Evolutionary conservation across 2,888 invertebrate species (phyloP).

Genomic region (Sipunculus nudus): DNA sequence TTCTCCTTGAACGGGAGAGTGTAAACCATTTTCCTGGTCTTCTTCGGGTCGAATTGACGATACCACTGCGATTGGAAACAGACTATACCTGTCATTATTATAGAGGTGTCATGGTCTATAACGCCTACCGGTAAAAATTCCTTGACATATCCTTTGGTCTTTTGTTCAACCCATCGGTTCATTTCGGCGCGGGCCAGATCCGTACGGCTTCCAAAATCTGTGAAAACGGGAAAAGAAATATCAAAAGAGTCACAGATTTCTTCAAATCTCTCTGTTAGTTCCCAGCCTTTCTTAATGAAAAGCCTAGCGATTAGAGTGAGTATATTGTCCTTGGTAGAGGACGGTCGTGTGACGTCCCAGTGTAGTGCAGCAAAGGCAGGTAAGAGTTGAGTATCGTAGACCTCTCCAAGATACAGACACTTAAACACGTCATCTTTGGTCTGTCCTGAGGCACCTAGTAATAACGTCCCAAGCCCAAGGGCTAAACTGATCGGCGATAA

Average conservation of each 20-base stretch:
- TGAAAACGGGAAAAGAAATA: too few relatives aligned
- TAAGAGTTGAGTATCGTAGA: constrained; percentile 35
- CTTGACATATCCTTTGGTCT: constrained; percentile 36
- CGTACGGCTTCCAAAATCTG: constrained; percentile 10
- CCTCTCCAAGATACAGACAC: constrained; percentile 34
- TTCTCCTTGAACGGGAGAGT: constrained; percentile 35
- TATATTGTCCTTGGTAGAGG: constrained; percentile 36
- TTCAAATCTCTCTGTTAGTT: constrained; percentile 31
- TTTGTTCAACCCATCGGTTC: constrained; percentile 42
- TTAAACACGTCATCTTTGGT: constrained; percentile 39
- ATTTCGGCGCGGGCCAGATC: constrained; percentile 42
- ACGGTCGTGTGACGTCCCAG: constrained; percentile 38
- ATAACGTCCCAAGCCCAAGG: constrained; percentile 39
- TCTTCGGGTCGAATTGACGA: constrained; percentile 38
- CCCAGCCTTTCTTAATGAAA: constrained; percentile 32
- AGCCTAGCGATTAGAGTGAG: constrained; percentile 36
- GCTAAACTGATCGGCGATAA: constrained; percentile 36
- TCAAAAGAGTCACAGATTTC: constrained; percentile 34
- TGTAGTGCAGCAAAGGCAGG: constrained; percentile 43
- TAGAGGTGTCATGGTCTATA: constrained; percentile 36
- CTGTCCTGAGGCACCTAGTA: constrained; percentile 32
- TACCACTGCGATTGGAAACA: constrained; percentile 37
- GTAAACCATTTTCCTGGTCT: constrained; percentile 32
- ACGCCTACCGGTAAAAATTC: constrained; percentile 39
- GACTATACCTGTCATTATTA: constrained; percentile 35